Evolutionary conservation across 2,113 vertebrate genomes (phyloP), one percentile per base, ranked within the genome.

Genomic region (Pavo muticus): DNA sequence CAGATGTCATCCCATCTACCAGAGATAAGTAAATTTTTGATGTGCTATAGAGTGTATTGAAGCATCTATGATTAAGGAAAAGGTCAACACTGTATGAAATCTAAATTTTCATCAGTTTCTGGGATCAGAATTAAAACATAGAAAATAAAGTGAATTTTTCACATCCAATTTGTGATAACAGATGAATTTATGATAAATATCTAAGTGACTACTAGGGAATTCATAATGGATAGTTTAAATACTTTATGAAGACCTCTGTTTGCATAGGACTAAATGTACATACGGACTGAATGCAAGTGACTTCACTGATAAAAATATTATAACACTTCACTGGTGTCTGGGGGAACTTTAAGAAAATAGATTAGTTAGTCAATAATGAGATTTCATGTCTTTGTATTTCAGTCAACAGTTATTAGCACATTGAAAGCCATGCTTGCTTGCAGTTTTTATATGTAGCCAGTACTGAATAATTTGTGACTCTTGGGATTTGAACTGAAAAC

Each of bases 51-150:
- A 23, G 90, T 44, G 47, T 48, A 94, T 3, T 8, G 35, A 86
- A 84, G 25, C 24, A 89, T 59, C 45, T 85, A 44, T 84, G 89
- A 92, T 87, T 76, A 73, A 87, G 25, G 44, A 54, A 91, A 94
- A 93, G 59, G 80, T 93, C 94, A 95, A 14, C 2, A 1, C 35
- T 72, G 6, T 45, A 81, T 56, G 37, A 87, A 93, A 87, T 70
- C 45, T 75, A 90, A 95, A 92, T 94, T 88, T 13, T 64, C 40
- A 77, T 89, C 64, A 75, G 71, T 61, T 4, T 92, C 27, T 90
- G 45, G 39, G 91, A 91, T 86, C 14, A 88, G 42, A 96, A 75
- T 48, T 63, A 65, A 84, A 94, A 15, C 23, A 90, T 16, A 78
- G 77, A 88, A 91, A 94, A 40, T 19, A 61, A 3, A 63, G 39